Base-by-base conservation (phyloP, 2,113 vertebrate genomes). In the Ploceus nigricollis region DNA sequence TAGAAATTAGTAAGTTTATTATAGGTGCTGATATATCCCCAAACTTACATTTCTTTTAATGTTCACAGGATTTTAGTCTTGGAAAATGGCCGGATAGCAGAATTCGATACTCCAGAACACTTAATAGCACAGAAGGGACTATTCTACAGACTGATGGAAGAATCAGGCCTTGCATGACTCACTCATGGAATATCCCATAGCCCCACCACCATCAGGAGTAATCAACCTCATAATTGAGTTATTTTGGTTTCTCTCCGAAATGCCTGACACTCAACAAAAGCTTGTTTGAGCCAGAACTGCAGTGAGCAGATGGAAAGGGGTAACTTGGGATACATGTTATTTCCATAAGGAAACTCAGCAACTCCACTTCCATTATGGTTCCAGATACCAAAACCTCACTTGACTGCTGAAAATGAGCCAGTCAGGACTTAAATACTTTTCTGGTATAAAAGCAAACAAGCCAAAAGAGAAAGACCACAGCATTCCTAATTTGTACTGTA, bases 131-230 rank as follows among this genome's bases (percentile, higher is more conserved):
- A 98, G 93, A 98, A 98, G 71, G 99, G 99, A 91, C 97, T 99
- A 53, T 99, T 99, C 96, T 99, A 99, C 92, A 97, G 97, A 73
- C 98, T 99, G 98, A 98, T 98, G 72, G 97, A 98, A 94, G 99
- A 99, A 96, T 99, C 99, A 4, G 98, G 99, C 54, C 97, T 99
- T 51, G 96, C 97, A 42, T 99, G 98, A 98, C 44, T 19, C 39
- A 22, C 21, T 42, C 14, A 12, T 24, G 57, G 71, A 54, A 16
- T 6, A 35, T 25, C 35, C 53, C 50, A 18, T 0, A 40, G 27
- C 21, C n/a, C 37, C 73, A 58, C 33, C 47, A 15, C 20, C 37
- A 35, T 21, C 30, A n/a, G 54, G 60, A 93, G 35, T 77, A 72
- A 97, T 33, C 84, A 10, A 65, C 58, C 64, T 95, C 18, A 1